Base-by-base conservation (phyloP, 2,113 vertebrate species). In the Erythrolamprus reginae region DNA sequence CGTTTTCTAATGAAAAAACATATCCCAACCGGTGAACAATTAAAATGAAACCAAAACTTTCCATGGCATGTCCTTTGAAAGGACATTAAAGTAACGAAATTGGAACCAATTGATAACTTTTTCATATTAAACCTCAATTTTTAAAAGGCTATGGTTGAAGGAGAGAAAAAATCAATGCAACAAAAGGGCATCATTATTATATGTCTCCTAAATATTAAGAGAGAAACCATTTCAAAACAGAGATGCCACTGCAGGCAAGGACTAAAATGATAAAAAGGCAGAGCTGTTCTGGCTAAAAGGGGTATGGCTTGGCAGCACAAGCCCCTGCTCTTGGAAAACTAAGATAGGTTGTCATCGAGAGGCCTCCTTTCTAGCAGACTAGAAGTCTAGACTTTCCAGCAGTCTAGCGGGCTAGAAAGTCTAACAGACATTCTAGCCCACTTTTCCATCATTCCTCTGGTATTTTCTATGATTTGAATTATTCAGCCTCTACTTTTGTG, bases 401-500 rank as follows among this genome's bases (percentile, higher is more conserved):
- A n/a, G n/a, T n/a, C n/a, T n/a, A n/a, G n/a, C n/a, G n/a, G n/a
- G n/a, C n/a, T n/a, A n/a, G n/a, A n/a, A n/a, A n/a, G n/a, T 42
- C 70, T 24, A 58, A 26, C 47, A 42, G 88, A 92, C 55, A 58
- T 26, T 84, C 48, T 85, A 4, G 26, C 70, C 61, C 90, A 89
- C 26, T 28, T 56, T 91, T 88, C 82, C 38, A 58, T 50, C 51
- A 1, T 88, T 55, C 89, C 1, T 0, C 84, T 85, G 93, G 26
- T 84, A 55, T 93, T 0, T 0, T 15, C 91, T 28, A 93, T 90
- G 89, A 88, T 88, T 93, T 96, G 91, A 95, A 95, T 95, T 94
- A 96, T 95, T 96, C 91, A 96, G 95, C 84, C 84, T 24, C 47
- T 70, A 65, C 90, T 92, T 0, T 0, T 88, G 90, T 84, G 82